Base-by-base conservation (phyloP, 2,113 vertebrate species). In the Pollachius pollachius region DNA sequence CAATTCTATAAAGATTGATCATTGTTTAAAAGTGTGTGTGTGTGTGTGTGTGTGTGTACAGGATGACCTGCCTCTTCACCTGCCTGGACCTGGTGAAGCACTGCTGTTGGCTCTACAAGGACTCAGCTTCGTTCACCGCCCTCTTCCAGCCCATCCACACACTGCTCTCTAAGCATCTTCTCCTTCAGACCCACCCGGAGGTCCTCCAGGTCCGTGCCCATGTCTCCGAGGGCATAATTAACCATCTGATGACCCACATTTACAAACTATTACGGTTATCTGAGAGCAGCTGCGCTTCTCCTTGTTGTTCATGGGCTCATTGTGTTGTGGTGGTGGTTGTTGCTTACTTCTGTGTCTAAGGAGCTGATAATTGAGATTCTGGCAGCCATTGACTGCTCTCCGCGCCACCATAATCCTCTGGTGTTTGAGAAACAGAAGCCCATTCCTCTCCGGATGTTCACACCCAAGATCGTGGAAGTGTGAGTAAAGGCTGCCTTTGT, bases 401-500 rank as follows among this genome's bases (percentile, higher is more conserved):
- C 67, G 0, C 84, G 81, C 64, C 64, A 25, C 18, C 92, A 70
- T 48, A 77, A 11, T 17, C 92, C 87, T 0, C 82, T 99, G 59
- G 72, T 95, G 17, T 95, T 96, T 75, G 94, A 96, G 65, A 98
- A 93, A 89, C 96, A 92, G 88, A 97, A 94, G 75, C 96, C 96
- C 0, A 92, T 95, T 63, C 97, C 95, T 0, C 89, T 98, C 72
- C 97, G 94, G 74, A 88, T 98, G 30, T 94, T 94, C 70, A 96
- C 94, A 0, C 97, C 97, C 0, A 96, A 95, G 88, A 92, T 99
- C 61, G 95, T 98, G 52, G 94, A 94, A 94, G 94, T 99, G 97
- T 99, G 90, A 94, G 97, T 90, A 12, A 48, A 0, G 30, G 30
- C 30, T 34, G 30, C 30, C 30, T 4, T 34, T 34, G 6, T 34